Evolutionary conservation across 2,888 invertebrate species (phyloP).

Genomic region (Drosophila nigricruria): DNA sequence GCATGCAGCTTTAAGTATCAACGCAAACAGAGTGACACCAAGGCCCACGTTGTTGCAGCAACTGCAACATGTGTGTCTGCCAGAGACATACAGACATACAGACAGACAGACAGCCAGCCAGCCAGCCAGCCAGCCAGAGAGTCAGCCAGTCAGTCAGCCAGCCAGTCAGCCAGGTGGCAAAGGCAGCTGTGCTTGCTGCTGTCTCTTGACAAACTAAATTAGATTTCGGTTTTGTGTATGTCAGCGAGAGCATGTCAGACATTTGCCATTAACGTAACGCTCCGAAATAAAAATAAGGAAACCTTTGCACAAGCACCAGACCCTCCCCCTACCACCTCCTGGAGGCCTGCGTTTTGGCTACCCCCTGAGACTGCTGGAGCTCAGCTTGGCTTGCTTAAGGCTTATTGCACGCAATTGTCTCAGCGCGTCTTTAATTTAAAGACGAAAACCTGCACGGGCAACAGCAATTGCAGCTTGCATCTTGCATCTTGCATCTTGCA

Average conservation of each 20-base stretch:
- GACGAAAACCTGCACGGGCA: neutral
- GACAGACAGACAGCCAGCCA: neutral
- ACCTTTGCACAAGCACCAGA: slow-evolving; percentile 35
- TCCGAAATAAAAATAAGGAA: slow-evolving; percentile 1
- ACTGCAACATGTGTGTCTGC: slow-evolving; percentile 1
- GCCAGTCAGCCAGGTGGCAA: slow-evolving; percentile 2
- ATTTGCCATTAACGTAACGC: slow-evolving; percentile 31
- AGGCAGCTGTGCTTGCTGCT: slow-evolving; percentile 24
- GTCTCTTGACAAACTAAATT: slow-evolving; percentile 71
- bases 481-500: slow-evolving; percentile 13
- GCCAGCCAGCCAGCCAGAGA: neutral
- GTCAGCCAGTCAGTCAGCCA: neutral
- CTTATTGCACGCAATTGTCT: slow-evolving; percentile 50
- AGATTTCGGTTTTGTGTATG: slow-evolving; percentile 72
- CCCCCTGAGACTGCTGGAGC: neutral
- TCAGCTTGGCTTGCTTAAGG: slow-evolving; percentile 7
- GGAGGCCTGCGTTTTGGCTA: slow-evolving; percentile 9
- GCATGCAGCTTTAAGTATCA: slow-evolving; percentile 53
- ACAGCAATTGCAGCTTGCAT: neutral
- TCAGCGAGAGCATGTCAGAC: slow-evolving; percentile 40
- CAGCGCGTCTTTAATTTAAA: slow-evolving; percentile 34
- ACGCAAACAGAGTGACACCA: slow-evolving; percentile 48
- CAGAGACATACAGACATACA: neutral
- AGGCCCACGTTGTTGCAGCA: slow-evolving; percentile 13
- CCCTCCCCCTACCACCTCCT: no score